Evolutionary conservation across 2,888 invertebrate genomes (phyloP).

Genomic region (Thysanoteuthis rhombus): DNA sequence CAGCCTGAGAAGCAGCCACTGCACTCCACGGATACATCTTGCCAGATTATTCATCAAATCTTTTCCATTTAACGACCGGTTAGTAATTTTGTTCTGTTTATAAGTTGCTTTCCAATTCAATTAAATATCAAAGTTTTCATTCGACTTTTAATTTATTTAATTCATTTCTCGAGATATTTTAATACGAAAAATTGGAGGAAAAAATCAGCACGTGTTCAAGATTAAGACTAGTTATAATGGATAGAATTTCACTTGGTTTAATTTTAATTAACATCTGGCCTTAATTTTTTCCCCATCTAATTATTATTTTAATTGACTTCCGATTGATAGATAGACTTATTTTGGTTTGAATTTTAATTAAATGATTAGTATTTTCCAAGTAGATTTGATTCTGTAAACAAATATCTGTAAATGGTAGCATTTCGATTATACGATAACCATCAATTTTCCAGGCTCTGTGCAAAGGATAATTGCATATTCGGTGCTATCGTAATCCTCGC

Average conservation of each 20-base stretch:
- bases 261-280: not conserved
- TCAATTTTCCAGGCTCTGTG: not conserved
- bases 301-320: not conserved
- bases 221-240: not conserved
- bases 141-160: not conserved
- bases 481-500: no score
- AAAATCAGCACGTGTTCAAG: not conserved
- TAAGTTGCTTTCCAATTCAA: not conserved
- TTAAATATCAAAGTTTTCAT: not conserved
- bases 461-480: no score
- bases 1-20: no score
- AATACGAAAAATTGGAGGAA: not conserved
- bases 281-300: not conserved
- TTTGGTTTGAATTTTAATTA: not conserved
- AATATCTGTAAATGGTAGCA: not conserved
- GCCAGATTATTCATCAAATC: no score
- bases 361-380: not conserved
- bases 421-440: not conserved
- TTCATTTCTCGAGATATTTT: not conserved
- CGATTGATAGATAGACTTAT: not conserved
- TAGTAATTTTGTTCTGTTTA: not conserved
- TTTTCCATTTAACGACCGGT: no score
- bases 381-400: not conserved
- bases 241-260: not conserved
- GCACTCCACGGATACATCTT: no score